Percentiles rank a stretch among this genome's conserved stretches.
phyloP scores from a whole-genome alignment of 2,888 invertebrate species.

The Temnothorax unifasciatus region DNA sequence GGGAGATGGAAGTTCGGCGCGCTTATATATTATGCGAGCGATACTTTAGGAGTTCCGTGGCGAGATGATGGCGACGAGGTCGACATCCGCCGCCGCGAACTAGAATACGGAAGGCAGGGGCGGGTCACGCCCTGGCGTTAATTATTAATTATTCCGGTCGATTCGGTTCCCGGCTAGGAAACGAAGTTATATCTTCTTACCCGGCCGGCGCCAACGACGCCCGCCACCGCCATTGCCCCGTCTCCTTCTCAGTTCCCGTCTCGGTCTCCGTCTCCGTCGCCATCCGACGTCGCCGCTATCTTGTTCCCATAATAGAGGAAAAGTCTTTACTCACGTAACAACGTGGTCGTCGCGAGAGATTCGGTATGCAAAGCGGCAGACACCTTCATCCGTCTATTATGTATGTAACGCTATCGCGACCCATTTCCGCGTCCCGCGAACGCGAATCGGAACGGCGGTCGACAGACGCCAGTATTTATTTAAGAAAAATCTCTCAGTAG shows the following conservation, averaged over 20 bases:
- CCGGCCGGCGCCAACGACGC: conserved; percentile 54
- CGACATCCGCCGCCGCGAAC: conserved; percentile 48
- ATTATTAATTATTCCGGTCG: conserved; percentile 77
- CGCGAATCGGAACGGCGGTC: neutral
- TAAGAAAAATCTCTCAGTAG: conserved; percentile 27
- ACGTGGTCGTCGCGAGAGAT: conserved; percentile 56
- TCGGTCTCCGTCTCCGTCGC: neutral
- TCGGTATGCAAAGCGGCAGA: conserved; percentile 66
- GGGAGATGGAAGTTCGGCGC: conserved; percentile 15
- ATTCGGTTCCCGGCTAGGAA: conserved; percentile 70
- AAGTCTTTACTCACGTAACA: conserved; percentile 68
- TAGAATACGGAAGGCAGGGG: conserved; percentile 39
- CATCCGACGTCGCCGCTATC: conserved; percentile 31
- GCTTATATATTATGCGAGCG: conserved; percentile 39
- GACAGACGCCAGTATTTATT: conserved; percentile 4
- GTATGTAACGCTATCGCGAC: conserved; percentile 33
- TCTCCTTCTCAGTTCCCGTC: conserved; percentile 46
- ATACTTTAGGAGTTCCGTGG: conserved; percentile 39
- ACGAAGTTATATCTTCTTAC: conserved; percentile 67
- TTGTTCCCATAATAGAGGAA: conserved; percentile 60
- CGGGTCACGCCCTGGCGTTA: conserved; percentile 72
- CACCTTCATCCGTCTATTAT: conserved; percentile 35
- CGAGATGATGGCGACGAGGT: conserved; percentile 50
- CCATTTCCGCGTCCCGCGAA: conserved; percentile 26
- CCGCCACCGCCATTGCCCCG: conserved; percentile 30